Conservation (phyloP, 2,797 vertebrate species). For the Apodemus agrarius region DNA sequence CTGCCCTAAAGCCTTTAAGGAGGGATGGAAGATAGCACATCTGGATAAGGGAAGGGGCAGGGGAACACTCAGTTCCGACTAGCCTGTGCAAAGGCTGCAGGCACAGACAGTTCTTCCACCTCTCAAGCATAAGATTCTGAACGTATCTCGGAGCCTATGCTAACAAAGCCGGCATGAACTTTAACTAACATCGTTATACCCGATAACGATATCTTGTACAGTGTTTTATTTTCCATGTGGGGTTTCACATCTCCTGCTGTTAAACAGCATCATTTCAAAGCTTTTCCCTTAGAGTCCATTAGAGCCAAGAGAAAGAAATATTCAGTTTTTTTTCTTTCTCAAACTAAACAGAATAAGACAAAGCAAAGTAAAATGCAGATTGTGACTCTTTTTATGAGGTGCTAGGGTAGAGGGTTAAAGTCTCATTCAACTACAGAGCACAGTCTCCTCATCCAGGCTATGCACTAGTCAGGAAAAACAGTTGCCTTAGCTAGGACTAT, state of each 20-base stretch:
- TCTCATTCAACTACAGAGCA: background rate
- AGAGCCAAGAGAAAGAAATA: conserved; percentile 27
- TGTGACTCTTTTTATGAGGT: background rate
- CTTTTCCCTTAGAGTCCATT: background rate
- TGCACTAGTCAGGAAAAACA: background rate
- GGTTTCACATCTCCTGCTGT: background rate
- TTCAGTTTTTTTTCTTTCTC: background rate
- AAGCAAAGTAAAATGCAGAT: background rate
- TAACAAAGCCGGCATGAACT: background rate
- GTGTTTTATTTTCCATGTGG: background rate
- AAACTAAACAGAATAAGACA: conserved; percentile 13
- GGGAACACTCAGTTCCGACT: background rate
- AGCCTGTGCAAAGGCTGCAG: accelerated
- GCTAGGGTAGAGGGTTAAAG: background rate
- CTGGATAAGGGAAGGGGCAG: background rate
- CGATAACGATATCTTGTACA: background rate
- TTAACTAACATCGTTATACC: background rate
- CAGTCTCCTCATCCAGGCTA: background rate
- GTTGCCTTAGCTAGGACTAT: background rate
- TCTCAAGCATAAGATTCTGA: background rate
- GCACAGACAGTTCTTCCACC: background rate
- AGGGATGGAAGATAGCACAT: background rate
- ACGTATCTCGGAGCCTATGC: background rate
- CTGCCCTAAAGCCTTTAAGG: background rate
- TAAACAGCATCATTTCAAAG: conserved; percentile 29